phyloP scores from a whole-genome alignment of 2,797 vertebrate genomes.

The Emydoidea blandingii region DNA sequence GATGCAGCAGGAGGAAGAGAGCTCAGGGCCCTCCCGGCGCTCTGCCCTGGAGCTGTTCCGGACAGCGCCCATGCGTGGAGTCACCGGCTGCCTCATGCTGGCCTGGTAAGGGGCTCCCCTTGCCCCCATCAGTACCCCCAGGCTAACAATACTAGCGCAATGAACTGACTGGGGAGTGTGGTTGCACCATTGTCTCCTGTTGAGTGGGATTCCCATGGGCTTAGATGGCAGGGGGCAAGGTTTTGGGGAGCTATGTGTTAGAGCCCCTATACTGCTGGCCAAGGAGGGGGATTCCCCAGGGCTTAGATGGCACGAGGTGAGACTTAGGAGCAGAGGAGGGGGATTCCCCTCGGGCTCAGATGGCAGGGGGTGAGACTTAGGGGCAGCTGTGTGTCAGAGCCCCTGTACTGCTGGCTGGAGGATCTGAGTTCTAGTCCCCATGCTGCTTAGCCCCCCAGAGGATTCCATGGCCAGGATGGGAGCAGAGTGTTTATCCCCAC shows the following conservation, averaged over 20 bases:
- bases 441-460: not conserved
- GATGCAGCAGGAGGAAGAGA: conserved; percentile 80
- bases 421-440: not conserved
- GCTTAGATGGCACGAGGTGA: not conserved
- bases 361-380: too few relatives aligned
- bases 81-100: conserved; percentile 78
- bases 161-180: not conserved
- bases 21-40: conserved; percentile 59
- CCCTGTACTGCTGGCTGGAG: not conserved
- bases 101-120: conserved; percentile 80
- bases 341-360: too few relatives aligned
- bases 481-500: not conserved
- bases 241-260: not conserved
- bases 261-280: not conserved
- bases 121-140: not conserved
- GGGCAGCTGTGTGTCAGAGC: not conserved
- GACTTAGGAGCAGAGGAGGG: too few relatives aligned
- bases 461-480: not conserved
- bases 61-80: conserved; percentile 80
- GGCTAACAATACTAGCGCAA: not conserved
- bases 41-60: conserved; percentile 82
- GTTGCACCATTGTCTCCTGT: not conserved
- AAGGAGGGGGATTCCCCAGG: not conserved
- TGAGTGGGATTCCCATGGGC: not conserved
- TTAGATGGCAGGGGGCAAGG: not conserved